Percentiles rank a stretch among this genome's conserved stretches.
Conservation (phyloP, 2,888 invertebrate genomes). For the Carcina quercana region DNA sequence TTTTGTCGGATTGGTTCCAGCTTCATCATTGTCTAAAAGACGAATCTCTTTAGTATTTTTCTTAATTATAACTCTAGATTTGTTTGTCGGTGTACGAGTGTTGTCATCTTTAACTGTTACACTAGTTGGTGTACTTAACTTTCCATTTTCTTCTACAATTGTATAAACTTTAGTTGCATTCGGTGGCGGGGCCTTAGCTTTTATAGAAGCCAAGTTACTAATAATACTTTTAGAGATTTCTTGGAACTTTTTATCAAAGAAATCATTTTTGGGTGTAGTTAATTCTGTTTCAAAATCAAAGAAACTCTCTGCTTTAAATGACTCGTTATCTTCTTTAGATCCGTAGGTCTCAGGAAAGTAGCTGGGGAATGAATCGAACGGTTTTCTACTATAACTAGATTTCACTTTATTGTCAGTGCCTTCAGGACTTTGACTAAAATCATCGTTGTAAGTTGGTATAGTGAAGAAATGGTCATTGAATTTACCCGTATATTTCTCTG, state of each 20-base stretch:
- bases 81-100: conserved; percentile 63
- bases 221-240: conserved; percentile 69
- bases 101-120: too few relatives aligned
- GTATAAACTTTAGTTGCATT: conserved; percentile 44
- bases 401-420: conserved; percentile 42
- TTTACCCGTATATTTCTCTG: conserved; percentile 63
- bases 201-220: conserved; percentile 58
- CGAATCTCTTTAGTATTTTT: conserved; percentile 72
- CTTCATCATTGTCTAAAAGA: conserved; percentile 60
- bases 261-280: conserved; percentile 70
- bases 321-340: conserved; percentile 37
- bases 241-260: conserved; percentile 69
- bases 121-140: conserved; percentile 48
- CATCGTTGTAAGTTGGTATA: conserved; percentile 58
- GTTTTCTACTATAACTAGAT: conserved; percentile 40
- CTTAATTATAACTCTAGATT: conserved; percentile 62
- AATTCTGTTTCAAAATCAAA: conserved; percentile 55
- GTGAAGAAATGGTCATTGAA: conserved; percentile 71
- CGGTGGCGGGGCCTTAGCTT: conserved; percentile 36
- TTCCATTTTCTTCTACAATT: conserved; percentile 49
- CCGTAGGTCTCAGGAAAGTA: conserved; percentile 43
- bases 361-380: conserved; percentile 45
- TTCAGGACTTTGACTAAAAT: conserved; percentile 33
- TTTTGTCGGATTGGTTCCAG: conserved; percentile 48
- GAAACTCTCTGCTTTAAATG: conserved; percentile 49